These are phyloP conservation scores for Brachyrhaphis roseni DNA, from an alignment of 2,797 vertebrate genomes.

Conservation along the genomic window DNA sequence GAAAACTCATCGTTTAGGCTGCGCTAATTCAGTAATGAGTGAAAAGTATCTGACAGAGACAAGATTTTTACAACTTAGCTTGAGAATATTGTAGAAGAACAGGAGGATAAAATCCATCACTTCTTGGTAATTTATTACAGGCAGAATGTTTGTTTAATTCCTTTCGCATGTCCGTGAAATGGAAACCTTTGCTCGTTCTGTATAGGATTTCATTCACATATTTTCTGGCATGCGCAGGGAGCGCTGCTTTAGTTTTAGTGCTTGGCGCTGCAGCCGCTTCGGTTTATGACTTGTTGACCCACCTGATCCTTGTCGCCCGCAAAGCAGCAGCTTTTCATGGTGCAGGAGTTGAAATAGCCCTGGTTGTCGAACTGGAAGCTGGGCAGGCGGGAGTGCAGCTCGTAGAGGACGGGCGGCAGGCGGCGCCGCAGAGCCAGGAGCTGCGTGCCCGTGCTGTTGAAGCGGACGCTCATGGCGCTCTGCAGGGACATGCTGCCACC, in stretches of 20 bases:
- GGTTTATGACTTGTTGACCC: conserved; percentile 9
- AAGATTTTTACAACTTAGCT: not conserved
- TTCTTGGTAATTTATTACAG: not conserved
- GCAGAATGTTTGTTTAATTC: not conserved
- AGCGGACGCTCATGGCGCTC: conserved; percentile 98
- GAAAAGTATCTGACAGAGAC: not conserved
- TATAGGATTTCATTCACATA: conserved; percentile 1
- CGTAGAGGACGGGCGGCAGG: conserved; percentile 95
- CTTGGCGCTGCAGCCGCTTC: not conserved
- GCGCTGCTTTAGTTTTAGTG: not conserved
- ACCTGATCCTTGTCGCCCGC: conserved; percentile 98
- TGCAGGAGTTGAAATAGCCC: conserved; percentile 99
- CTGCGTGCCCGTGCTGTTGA: conserved; percentile 96
- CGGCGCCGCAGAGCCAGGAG: conserved; percentile 93
- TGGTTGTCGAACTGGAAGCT: conserved; percentile 99
- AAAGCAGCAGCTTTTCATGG: conserved; percentile 99
- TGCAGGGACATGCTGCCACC: conserved; percentile 96
- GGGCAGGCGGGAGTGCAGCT: conserved; percentile 96
- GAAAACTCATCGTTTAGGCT: not conserved
- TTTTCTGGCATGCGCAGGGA: not conserved
- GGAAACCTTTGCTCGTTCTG: not conserved
- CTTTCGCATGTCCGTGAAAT: not conserved
- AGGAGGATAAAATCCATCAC: not conserved
- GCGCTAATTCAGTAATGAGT: not conserved
- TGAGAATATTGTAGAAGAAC: not conserved